A percentile compares a stretch with the other conserved stretches of the same genome.
phyloP scores from a whole-genome alignment of 1,140 invertebrate species.

The Cyphomyrmex costatus region DNA sequence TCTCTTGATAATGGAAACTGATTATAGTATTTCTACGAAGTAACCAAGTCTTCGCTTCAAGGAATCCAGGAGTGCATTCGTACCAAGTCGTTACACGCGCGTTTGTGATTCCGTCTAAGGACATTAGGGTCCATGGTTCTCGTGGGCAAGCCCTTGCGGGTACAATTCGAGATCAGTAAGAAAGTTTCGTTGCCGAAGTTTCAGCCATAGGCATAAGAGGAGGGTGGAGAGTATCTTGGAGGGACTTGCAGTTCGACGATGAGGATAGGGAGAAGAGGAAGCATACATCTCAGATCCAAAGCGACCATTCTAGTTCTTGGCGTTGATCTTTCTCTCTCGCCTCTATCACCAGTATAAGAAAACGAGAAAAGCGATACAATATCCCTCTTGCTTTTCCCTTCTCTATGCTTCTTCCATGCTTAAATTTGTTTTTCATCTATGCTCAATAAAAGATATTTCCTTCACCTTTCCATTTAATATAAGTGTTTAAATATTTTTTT shows the following conservation, averaged over 20 bases:
- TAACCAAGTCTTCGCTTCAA: neutral
- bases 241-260: constrained; percentile 35
- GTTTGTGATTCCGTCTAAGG: constrained; percentile 18
- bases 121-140: constrained; percentile 14
- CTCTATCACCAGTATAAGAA: constrained; percentile 69
- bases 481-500: neutral
- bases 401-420: constrained; percentile 3
- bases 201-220: constrained; percentile 42
- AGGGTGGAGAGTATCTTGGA: constrained; percentile 32
- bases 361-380: constrained; percentile 71
- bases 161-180: constrained; percentile 58
- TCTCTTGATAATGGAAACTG: neutral
- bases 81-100: constrained; percentile 57
- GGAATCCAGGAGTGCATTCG: neutral
- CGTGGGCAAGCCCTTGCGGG: constrained; percentile 25
- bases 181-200: constrained; percentile 64
- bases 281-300: constrained; percentile 36
- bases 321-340: constrained; percentile 32
- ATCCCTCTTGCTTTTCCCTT: neutral
- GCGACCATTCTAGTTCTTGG: constrained; percentile 39
- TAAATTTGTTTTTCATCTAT: constrained; percentile 67
- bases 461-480: constrained; percentile 33
- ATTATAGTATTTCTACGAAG: constrained; percentile 17
- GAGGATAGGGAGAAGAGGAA: constrained; percentile 31
- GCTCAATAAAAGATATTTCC: constrained; percentile 72